Evolutionary conservation across 2,888 invertebrate species (phyloP).

Genomic region (Caenorhabditis sp.): DNA sequence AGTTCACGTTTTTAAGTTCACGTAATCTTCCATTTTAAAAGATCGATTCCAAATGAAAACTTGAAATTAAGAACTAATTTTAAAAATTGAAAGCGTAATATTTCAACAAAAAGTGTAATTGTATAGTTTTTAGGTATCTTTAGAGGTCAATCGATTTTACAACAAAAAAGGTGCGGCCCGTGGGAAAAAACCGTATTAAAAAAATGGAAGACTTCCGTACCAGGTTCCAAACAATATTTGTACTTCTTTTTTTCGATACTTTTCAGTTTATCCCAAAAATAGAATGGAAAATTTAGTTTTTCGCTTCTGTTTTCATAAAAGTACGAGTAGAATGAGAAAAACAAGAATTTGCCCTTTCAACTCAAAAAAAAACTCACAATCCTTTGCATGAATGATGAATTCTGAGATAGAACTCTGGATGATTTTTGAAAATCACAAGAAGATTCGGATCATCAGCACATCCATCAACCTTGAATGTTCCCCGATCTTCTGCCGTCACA

Average conservation of each 20-base stretch:
- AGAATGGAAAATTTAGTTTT: too few species aligned
- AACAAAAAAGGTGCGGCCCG: neutral
- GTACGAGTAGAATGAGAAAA: too few species aligned
- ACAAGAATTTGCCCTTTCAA: neutral
- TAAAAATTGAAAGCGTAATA: neutral
- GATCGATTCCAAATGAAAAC: too few species aligned
- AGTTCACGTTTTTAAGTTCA: too few species aligned
- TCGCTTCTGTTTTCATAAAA: too few species aligned
- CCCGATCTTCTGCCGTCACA: conserved; percentile 47
- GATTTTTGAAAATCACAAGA: conserved; percentile 48
- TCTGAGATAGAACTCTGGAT: conserved; percentile 62
- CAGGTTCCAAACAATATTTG: neutral
- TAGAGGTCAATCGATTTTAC: too few species aligned
- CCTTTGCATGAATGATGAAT: conserved; percentile 57
- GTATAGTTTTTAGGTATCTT: neutral
- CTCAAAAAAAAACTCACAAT: conserved; percentile 30
- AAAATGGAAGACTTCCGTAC: too few species aligned
- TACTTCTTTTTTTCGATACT: neutral
- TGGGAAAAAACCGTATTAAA: neutral
- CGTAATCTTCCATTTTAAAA: too few species aligned
- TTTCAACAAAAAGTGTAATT: neutral
- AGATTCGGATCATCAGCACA: conserved; percentile 61
- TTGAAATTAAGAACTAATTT: too few species aligned
- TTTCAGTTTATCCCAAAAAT: too few species aligned
- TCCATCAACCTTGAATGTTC: conserved; percentile 57